phyloP scores from a whole-genome alignment of 2,113 vertebrate genomes.

The Cynocephalus volans region DNA sequence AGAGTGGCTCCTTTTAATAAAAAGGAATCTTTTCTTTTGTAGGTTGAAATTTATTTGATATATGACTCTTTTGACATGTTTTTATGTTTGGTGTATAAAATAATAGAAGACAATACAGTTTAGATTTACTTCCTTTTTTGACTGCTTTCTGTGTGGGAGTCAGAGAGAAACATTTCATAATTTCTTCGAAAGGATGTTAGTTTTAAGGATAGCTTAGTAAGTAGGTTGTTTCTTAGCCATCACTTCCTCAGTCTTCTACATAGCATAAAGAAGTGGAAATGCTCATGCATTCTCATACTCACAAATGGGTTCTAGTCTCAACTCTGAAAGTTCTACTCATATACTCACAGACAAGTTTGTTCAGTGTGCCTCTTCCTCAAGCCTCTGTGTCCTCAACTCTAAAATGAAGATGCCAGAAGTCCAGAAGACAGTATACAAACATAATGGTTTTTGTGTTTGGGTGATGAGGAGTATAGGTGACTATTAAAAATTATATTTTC shows the following conservation, averaged over 20 bases:
- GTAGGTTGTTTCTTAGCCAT: not conserved
- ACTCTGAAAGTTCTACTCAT: fast-evolving
- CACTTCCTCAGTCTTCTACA: not conserved
- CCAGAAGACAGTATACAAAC: not conserved
- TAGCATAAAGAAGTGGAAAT: not conserved
- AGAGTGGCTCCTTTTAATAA: not conserved
- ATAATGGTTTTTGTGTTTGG: not conserved
- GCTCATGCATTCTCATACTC: too few species aligned
- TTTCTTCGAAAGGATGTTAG: not conserved
- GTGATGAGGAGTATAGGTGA: not conserved
- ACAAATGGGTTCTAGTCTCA: not conserved
- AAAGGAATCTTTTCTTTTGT: not conserved
- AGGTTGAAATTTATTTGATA: not conserved
- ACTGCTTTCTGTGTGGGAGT: not conserved
- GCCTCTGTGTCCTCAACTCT: not conserved
- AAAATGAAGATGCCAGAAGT: fast-evolving
- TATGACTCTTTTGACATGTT: too few species aligned
- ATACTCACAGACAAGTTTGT: fast-evolving
- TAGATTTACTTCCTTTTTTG: not conserved
- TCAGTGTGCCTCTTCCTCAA: fast-evolving
- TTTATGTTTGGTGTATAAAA: not conserved
- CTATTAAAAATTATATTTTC: not conserved
- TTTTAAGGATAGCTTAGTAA: too few species aligned
- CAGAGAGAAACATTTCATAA: not conserved
- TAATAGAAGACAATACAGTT: too few species aligned